Percentiles rank a stretch among this genome's conserved stretches.
These are phyloP conservation scores for Conops quadrifasciatus DNA, from an alignment of 2,888 invertebrate species.

Conservation along the genomic window DNA sequence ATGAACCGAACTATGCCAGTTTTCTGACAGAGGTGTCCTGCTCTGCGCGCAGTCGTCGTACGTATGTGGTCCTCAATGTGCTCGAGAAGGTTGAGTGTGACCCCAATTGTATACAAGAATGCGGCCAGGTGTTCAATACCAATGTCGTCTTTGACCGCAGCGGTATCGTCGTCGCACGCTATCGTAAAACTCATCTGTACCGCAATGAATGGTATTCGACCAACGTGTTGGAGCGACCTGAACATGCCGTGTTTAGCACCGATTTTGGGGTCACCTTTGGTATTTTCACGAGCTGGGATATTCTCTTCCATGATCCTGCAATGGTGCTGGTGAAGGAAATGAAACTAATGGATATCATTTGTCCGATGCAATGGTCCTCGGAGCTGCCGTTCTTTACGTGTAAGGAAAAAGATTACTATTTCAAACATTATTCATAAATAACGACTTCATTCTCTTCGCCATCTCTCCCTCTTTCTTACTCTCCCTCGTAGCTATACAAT, in stretches of 20 bases:
- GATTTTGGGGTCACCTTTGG: constrained; percentile 84
- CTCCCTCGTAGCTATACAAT: constrained; percentile 68
- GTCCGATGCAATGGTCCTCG: constrained; percentile 81
- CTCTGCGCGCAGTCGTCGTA: constrained; percentile 66
- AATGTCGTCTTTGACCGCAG: constrained; percentile 78
- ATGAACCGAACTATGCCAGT: constrained; percentile 46
- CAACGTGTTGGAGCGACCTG: constrained; percentile 65
- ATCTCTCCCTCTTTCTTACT: constrained; percentile 27
- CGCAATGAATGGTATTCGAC: constrained; percentile 67
- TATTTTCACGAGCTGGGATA: constrained; percentile 84
- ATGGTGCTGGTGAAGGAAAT: constrained; percentile 61
- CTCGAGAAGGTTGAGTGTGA: constrained; percentile 67
- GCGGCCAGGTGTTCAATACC: constrained; percentile 72
- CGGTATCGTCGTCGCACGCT: constrained; percentile 74
- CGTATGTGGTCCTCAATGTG: constrained; percentile 68
- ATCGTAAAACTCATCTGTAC: constrained; percentile 60
- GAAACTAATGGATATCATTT: constrained; percentile 62
- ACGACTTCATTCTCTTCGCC: no score
- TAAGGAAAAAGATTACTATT: constrained; percentile 49
- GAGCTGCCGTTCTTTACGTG: constrained; percentile 73
- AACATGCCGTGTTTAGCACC: constrained; percentile 73
- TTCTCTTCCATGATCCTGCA: constrained; percentile 77
- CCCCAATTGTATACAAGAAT: constrained; percentile 45
- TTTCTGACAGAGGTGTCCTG: constrained; percentile 67
- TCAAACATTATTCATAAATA: no score